Evolutionary conservation across 2,113 vertebrate species (phyloP).

Genomic region (Pelvicachromis taeniatus): DNA sequence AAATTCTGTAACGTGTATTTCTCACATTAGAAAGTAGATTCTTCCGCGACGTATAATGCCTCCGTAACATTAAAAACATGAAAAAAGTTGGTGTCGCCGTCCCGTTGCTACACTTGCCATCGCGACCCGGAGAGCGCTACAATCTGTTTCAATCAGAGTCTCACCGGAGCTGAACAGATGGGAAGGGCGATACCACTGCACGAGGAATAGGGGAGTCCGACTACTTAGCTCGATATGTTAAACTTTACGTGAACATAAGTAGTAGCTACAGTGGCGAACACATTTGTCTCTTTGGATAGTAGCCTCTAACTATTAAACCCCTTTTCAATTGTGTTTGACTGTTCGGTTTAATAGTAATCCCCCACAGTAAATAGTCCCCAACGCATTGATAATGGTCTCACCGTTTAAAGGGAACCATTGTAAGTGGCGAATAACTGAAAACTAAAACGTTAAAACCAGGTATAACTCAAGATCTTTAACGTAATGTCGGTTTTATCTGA

Average conservation of each 20-base stretch:
- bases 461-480: neutral
- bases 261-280: rapidly evolving
- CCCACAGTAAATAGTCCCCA: neutral
- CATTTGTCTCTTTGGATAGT: rapidly evolving
- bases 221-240: neutral
- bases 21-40: conserved; percentile 71
- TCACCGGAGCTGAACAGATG: conserved; percentile 74
- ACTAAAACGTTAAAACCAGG: neutral
- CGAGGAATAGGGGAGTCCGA: neutral
- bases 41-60: neutral
- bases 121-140: conserved; percentile 51
- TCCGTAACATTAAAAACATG: conserved; percentile 37
- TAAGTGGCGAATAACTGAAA: conserved; percentile 22
- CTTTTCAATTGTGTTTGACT: rapidly evolving
- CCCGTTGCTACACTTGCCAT: conserved; percentile 58
- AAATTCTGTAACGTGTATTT: conserved; percentile 1
- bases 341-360: neutral
- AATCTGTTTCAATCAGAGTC: conserved; percentile 72
- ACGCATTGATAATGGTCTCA: neutral
- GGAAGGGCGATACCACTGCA: conserved; percentile 62
- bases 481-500: neutral
- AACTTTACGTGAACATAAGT: neutral
- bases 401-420: conserved; percentile 72
- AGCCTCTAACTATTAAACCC: rapidly evolving
- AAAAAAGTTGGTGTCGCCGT: conserved; percentile 54